Percentiles rank a stretch among this genome's conserved stretches.
Conservation (phyloP, 2,797 vertebrate genomes). For the Amblyraja radiata region DNA sequence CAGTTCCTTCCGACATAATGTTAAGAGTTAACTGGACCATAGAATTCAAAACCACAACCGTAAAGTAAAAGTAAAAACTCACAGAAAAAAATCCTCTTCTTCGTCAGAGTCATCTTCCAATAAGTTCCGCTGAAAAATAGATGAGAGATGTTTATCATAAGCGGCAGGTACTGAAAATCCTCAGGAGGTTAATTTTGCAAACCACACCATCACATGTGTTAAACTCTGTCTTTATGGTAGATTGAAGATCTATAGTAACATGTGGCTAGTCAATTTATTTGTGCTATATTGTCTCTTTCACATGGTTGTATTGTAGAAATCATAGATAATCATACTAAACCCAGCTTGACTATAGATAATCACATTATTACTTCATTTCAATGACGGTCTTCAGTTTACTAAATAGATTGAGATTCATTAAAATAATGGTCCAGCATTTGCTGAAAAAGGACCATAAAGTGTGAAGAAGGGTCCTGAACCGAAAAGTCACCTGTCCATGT, state of each 20-base stretch:
- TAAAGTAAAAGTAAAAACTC: constrained; percentile 52
- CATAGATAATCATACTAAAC: not conserved
- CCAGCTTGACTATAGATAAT: not conserved
- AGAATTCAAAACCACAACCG: not conserved
- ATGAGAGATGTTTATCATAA: not conserved
- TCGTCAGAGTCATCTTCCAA: constrained; percentile 96
- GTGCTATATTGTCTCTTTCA: not conserved
- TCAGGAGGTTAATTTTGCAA: not conserved
- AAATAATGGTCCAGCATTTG: not conserved
- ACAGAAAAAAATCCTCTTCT: constrained; percentile 97
- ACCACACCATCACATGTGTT: not conserved
- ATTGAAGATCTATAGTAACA: not conserved
- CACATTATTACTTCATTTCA: not conserved
- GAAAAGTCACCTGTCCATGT: no score
- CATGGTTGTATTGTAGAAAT: not conserved
- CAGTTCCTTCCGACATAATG: not conserved
- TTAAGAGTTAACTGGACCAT: not conserved
- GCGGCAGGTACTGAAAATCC: not conserved
- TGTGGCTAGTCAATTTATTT: not conserved
- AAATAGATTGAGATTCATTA: not conserved
- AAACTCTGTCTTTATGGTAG: not conserved
- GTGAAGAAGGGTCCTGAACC: no score
- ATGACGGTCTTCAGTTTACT: not conserved
- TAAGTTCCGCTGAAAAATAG: constrained; percentile 77
- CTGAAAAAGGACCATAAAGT: not conserved